Evolutionary conservation across 1,140 invertebrate genomes (phyloP), one percentile per base, ranked within the genome.

Genomic region (Oreohelix idahoensis): DNA sequence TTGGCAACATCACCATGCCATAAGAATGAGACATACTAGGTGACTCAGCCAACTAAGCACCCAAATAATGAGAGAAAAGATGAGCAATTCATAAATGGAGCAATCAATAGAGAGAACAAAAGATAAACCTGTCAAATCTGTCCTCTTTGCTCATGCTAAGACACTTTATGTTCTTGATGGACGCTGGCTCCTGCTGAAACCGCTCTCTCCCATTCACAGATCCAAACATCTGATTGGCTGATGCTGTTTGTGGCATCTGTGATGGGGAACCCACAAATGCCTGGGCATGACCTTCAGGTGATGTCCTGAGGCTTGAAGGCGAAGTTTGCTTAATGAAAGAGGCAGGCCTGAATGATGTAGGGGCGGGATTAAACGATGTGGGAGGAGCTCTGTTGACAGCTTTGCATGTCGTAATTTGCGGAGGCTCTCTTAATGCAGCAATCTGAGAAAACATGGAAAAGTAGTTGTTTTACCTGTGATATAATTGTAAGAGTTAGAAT

Each of bases 111-210:
- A 58, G 20, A 23, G 1, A n/a, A n/a, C n/a, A n/a, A n/a, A n/a
- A n/a, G n/a, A n/a, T 4, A 15, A 4, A 58, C 53, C 53, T 58
- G 53, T 58, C 53, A 20, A 35, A 36, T 1, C 2, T 26, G 15
- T 71, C 69, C 36, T 71, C 36, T 10, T 5, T 35, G 69, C 4
- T 71, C 45, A 36, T 36, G 32, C 90, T 91, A 17, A 92, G 87
- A 36, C 88, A 74, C 73, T 88, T 88, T 35, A 92, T 91, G 83
- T 92, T 92, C 53, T 88, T 88, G 39, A 92, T 76, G 26, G 90
- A 91, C 0, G 89, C 90, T 32, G 90, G 91, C 51, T 87, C 85
- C 32, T 70, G 69, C 51, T 71, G 35, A 10, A 4, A 29, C 35
- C 77, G 4, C 4, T 35, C 77, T 36, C 51, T 79, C 66, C 53